Conservation (phyloP, 1,140 invertebrate genomes). For the Cepaea nemoralis region DNA sequence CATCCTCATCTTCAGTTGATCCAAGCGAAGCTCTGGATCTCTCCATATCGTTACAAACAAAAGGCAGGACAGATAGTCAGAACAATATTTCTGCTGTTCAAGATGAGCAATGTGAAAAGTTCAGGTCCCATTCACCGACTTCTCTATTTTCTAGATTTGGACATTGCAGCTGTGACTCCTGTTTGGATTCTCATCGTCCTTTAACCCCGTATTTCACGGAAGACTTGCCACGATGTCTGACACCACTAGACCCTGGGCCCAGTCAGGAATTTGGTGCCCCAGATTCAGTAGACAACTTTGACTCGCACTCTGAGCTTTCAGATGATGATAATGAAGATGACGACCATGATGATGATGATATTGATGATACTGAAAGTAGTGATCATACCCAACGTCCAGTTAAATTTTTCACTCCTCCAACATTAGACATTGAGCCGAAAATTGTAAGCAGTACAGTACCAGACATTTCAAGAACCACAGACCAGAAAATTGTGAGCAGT, state of each 20-base stretch:
- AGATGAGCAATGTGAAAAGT: background rate
- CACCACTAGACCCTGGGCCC: constrained; percentile 33
- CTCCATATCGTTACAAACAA: background rate
- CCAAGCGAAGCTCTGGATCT: constrained; percentile 24
- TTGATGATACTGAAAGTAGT: background rate
- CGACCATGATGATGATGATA: constrained; percentile 20
- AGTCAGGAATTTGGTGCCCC: constrained; percentile 1
- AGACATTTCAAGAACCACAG: background rate
- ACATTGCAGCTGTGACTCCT: constrained; percentile 27
- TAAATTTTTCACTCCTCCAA: background rate
- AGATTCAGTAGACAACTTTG: background rate
- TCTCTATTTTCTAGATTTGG: constrained; percentile 13
- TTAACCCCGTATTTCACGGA: constrained; percentile 27
- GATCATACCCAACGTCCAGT: background rate
- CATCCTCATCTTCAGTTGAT: background rate
- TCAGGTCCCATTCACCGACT: constrained; percentile 11
- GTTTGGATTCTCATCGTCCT: constrained; percentile 26
- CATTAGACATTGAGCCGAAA: background rate
- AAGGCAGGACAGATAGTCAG: background rate
- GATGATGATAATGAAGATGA: background rate
- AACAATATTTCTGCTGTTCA: background rate
- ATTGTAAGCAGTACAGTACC: background rate
- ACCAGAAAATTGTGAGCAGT: background rate
- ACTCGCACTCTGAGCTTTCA: background rate
- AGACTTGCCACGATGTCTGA: constrained; percentile 35